phyloP scores from a whole-genome alignment of 1,140 invertebrate species.

The Watersipora subatra region DNA sequence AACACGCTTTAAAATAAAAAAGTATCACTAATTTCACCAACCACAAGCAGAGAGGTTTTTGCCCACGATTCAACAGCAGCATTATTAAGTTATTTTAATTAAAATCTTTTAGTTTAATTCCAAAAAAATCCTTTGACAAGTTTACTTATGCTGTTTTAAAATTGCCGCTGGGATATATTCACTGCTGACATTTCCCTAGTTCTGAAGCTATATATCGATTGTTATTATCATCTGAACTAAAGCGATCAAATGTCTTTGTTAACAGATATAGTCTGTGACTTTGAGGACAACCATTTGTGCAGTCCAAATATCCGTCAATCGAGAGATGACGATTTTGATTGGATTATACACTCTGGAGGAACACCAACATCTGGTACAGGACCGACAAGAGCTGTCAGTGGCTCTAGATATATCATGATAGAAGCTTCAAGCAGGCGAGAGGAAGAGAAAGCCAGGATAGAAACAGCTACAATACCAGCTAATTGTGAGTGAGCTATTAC shows the following conservation, averaged over 20 bases:
- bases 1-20: too few relatives aligned
- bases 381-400: conserved; percentile 33
- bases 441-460: not conserved
- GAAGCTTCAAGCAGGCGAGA: not conserved
- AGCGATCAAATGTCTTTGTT: not conserved
- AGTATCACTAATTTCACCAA: too few relatives aligned
- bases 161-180: too few relatives aligned
- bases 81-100: too few relatives aligned
- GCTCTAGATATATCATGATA: not conserved
- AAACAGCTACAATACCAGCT: not conserved
- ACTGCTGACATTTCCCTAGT: too few relatives aligned
- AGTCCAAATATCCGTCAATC: conserved; percentile 18
- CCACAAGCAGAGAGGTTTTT: too few relatives aligned
- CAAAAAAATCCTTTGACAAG: too few relatives aligned
- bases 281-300: conserved; percentile 28
- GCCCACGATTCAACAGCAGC: too few relatives aligned
- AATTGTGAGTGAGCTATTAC: not conserved
- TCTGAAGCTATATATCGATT: too few relatives aligned
- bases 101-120: too few relatives aligned
- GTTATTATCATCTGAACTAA: too few relatives aligned
- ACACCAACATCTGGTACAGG: conserved; percentile 18
- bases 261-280: conserved; percentile 17
- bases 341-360: conserved; percentile 20
- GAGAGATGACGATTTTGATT: conserved; percentile 24
- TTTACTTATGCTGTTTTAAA: too few relatives aligned